Percentiles rank a stretch among this genome's conserved stretches.
phyloP scores from a whole-genome alignment of 2,113 vertebrate genomes.

The Colossoma macropomum region DNA sequence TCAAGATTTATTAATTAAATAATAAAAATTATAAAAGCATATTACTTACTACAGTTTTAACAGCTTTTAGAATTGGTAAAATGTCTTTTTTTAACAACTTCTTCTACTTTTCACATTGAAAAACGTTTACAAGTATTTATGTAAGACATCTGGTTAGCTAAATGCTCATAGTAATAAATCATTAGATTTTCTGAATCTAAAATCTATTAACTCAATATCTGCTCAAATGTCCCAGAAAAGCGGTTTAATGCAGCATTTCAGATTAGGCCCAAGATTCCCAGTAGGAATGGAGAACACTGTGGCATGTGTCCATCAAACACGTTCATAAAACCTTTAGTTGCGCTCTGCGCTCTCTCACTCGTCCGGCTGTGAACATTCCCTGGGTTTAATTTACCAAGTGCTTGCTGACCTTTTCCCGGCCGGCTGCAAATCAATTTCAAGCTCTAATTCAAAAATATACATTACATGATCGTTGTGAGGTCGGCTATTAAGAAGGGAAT shows the following conservation, averaged over 20 bases:
- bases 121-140: neutral
- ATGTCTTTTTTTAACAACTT: no score
- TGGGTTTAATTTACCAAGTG: conserved; percentile 58
- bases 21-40: no score
- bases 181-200: neutral
- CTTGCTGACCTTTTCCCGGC: conserved; percentile 59
- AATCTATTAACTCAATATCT: neutral
- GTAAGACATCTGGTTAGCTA: neutral
- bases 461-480: conserved; percentile 69
- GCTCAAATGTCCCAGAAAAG: neutral
- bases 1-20: no score
- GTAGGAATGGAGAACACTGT: conserved; percentile 11
- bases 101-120: no score
- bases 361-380: conserved; percentile 40
- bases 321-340: conserved; percentile 45
- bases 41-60: no score
- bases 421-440: conserved; percentile 71
- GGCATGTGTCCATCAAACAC: conserved; percentile 46
- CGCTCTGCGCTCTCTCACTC: neutral
- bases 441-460: conserved; percentile 66
- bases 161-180: neutral
- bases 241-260: neutral
- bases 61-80: no score
- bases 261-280: conserved; percentile 18
- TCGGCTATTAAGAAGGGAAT: conserved; percentile 67